A percentile compares a stretch with the other conserved stretches of the same genome.
phyloP scores from a whole-genome alignment of 2,113 vertebrate genomes.

The Galemys pyrenaicus region DNA sequence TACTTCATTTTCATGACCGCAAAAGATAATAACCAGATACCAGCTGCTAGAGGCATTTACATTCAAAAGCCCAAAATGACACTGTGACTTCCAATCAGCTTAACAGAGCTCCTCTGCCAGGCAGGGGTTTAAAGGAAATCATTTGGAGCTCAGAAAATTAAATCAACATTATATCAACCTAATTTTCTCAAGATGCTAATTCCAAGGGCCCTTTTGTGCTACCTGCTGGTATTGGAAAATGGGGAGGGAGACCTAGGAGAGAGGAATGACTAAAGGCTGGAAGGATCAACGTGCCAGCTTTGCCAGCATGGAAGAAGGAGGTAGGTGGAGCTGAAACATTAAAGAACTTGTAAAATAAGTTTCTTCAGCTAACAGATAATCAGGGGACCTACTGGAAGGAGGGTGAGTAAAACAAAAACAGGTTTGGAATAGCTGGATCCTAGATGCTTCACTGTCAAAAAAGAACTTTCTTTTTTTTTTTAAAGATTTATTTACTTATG shows the following conservation, averaged over 20 bases:
- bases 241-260: neutral
- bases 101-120: slow-evolving; percentile 59
- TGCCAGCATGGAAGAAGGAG: neutral
- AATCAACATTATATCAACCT: slow-evolving; percentile 73
- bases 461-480: no score
- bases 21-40: slow-evolving; percentile 65
- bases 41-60: slow-evolving; percentile 43
- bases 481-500: no score
- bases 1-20: slow-evolving; percentile 66
- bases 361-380: neutral
- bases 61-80: slow-evolving; percentile 60
- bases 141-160: slow-evolving; percentile 70
- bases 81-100: slow-evolving; percentile 62
- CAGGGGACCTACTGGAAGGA: neutral
- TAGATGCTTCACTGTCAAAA: slow-evolving; percentile 28
- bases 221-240: slow-evolving; percentile 42
- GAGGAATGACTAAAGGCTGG: neutral
- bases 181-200: slow-evolving; percentile 77
- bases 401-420: neutral
- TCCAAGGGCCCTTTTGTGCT: slow-evolving; percentile 62
- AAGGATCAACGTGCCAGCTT: neutral
- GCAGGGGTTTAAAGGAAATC: slow-evolving; percentile 64
- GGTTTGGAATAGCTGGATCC: neutral
- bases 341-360: slow-evolving; percentile 34
- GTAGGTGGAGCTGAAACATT: neutral